Evolutionary conservation across 2,113 vertebrate species (phyloP).

Genomic region (Fregetta grallaria): DNA sequence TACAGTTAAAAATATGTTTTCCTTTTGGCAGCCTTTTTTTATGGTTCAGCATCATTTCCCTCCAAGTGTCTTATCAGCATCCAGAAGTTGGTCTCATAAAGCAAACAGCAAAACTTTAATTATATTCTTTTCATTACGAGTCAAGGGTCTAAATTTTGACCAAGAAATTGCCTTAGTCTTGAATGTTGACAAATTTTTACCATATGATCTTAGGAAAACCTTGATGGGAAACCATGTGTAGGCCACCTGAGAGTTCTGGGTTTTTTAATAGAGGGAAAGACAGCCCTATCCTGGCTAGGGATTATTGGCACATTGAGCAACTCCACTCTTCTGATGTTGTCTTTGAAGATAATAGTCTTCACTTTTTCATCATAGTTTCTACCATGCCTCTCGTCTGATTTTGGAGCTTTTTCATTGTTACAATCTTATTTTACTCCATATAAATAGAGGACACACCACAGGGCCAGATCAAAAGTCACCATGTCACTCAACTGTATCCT

Average conservation of each 20-base stretch:
- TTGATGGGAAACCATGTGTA: conserved; percentile 1
- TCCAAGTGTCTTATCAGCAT: background rate
- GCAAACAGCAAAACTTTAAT: background rate
- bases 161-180: background rate
- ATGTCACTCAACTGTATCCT: background rate
- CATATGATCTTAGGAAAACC: background rate
- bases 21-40: background rate
- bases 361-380: background rate
- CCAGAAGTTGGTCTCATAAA: conserved; percentile 22
- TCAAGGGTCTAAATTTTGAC: background rate
- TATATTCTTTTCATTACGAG: conserved; percentile 2
- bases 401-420: background rate
- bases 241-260: background rate
- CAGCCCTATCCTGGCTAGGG: background rate
- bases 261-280: background rate
- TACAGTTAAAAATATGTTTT: conserved; percentile 12
- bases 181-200: conserved; percentile 8
- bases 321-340: background rate
- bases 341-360: background rate
- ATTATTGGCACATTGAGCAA: background rate
- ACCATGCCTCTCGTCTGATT: background rate
- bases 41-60: background rate
- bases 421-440: background rate
- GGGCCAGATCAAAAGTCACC: background rate
- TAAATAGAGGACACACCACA: background rate